Evolutionary conservation across 2,113 vertebrate genomes (phyloP).

Genomic region (Pyxicephalus adspersus): DNA sequence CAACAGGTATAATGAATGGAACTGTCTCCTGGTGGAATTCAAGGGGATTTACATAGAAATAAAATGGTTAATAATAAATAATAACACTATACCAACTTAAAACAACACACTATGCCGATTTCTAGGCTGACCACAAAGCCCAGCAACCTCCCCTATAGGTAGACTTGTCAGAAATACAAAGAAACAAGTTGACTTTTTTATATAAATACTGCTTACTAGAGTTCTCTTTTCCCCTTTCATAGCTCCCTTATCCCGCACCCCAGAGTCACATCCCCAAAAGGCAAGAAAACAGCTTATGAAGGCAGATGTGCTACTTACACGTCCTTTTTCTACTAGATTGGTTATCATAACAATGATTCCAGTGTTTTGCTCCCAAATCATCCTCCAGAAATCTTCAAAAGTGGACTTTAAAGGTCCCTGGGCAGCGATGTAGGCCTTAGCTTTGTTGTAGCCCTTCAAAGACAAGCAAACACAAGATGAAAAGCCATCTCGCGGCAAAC

Average conservation of each 20-base stretch:
- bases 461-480: constrained; percentile 67
- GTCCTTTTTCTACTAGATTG: constrained; percentile 97
- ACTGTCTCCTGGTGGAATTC: too few species aligned
- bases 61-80: too few species aligned
- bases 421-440: constrained; percentile 95
- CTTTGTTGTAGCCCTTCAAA: constrained; percentile 94
- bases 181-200: too few species aligned
- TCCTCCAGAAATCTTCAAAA: constrained; percentile 99
- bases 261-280: background rate
- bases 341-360: constrained; percentile 98
- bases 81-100: too few species aligned
- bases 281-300: background rate
- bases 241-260: background rate
- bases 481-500: constrained; percentile 60
- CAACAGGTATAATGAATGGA: too few species aligned
- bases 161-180: too few species aligned
- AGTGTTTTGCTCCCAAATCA: constrained; percentile 99
- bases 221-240: background rate
- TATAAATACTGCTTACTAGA: too few species aligned
- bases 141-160: too few species aligned
- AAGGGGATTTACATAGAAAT: too few species aligned
- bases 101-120: too few species aligned
- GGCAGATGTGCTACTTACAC: constrained; percentile 79
- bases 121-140: too few species aligned
- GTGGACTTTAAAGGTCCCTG: constrained; percentile 98